Evolutionary conservation across 2,888 invertebrate genomes (phyloP).

Genomic region (Helleia helle): DNA sequence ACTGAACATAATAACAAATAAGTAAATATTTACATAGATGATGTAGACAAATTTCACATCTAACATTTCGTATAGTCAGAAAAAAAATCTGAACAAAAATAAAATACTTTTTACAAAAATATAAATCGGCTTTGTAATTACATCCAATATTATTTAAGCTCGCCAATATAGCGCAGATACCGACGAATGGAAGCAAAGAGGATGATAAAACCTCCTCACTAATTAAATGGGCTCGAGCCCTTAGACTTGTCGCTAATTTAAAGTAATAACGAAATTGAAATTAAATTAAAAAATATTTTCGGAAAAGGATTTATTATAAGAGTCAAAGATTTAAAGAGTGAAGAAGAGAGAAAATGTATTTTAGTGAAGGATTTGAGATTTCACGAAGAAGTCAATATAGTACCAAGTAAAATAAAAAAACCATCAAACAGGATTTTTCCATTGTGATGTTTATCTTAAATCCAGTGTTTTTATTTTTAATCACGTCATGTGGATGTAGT

Average conservation of each 20-base stretch:
- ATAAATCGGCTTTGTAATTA: slow-evolving; percentile 19
- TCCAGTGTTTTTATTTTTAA: too few relatives aligned
- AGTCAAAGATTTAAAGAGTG: background rate
- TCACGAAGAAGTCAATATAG: too few relatives aligned
- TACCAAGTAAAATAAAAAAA: too few relatives aligned
- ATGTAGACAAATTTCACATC: too few relatives aligned
- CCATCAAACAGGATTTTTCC: too few relatives aligned
- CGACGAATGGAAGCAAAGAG: slow-evolving; percentile 54
- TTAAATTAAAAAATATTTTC: slow-evolving; percentile 28
- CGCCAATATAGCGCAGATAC: slow-evolving; percentile 55
- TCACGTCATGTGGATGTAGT: too few relatives aligned
- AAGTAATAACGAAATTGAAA: slow-evolving; percentile 54
- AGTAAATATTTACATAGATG: too few relatives aligned
- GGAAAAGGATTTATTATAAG: slow-evolving; percentile 13
- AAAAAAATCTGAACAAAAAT: too few relatives aligned
- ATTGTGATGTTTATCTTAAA: too few relatives aligned
- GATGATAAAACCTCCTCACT: slow-evolving; percentile 67
- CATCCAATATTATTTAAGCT: slow-evolving; percentile 56
- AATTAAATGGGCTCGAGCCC: slow-evolving; percentile 66
- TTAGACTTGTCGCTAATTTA: slow-evolving; percentile 69
- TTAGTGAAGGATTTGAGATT: background rate
- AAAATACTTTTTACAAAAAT: slow-evolving; percentile 9
- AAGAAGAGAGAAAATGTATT: background rate
- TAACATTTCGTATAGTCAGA: too few relatives aligned
- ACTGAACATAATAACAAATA: too few relatives aligned